Percentiles rank a stretch among this genome's conserved stretches.
Conservation (phyloP, 2,888 invertebrate genomes). For the Acheta domesticus region DNA sequence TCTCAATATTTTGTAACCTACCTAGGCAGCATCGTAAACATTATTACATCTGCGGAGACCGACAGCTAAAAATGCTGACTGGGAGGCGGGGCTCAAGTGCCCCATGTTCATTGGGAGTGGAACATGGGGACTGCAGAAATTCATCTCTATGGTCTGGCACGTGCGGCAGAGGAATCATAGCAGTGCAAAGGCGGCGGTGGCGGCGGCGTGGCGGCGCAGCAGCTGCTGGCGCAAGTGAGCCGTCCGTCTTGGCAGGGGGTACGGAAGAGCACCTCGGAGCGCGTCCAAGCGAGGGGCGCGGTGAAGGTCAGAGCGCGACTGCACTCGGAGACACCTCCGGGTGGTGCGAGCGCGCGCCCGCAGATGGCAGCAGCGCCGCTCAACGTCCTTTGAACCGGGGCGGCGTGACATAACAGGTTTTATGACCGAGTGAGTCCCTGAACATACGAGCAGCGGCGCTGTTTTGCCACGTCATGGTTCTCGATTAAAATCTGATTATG, state of each 20-base stretch:
- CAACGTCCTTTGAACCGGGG: background rate
- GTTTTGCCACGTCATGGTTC: slow-evolving; percentile 18
- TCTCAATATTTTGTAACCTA: too few species aligned
- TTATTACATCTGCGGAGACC: too few species aligned
- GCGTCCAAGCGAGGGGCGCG: background rate
- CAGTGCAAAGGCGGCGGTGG: too few species aligned
- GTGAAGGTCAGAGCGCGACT: background rate
- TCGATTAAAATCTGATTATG: slow-evolving; percentile 10
- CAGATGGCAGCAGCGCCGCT: background rate
- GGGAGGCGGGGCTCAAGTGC: too few species aligned
- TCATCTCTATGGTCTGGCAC: too few species aligned
- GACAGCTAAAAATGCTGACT: too few species aligned
- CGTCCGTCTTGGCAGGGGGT: background rate
- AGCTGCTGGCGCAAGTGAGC: background rate
- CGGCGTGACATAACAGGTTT: slow-evolving; percentile 3
- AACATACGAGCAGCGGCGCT: background rate
- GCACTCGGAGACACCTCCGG: slow-evolving; percentile 8
- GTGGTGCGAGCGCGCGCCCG: background rate
- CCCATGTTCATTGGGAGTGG: too few species aligned
- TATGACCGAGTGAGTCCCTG: background rate
- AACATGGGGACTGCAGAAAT: too few species aligned
- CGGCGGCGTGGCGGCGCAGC: background rate
- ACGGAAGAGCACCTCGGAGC: background rate
- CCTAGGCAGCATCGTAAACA: too few species aligned
- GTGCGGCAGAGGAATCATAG: too few species aligned